Base-by-base conservation (phyloP, 2,888 invertebrate species). In the Chaitophorus viminalis region DNA sequence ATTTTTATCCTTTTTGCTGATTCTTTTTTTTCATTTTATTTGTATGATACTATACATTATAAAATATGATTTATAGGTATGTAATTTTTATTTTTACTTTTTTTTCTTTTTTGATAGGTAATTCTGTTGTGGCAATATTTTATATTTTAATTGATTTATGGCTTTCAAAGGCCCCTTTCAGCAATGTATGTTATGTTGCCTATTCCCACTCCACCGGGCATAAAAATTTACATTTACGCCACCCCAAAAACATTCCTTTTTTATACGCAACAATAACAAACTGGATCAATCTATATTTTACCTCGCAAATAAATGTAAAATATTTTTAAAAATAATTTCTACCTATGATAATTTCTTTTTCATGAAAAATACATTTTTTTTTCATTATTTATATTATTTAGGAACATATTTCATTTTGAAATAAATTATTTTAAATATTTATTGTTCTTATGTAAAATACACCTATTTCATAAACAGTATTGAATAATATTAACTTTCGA, bases 181-280 rank as follows among this genome's bases (percentile, higher is more conserved):
- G 68, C n/a, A n/a, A 52, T 52, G 84, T 29, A 68, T 25, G 76
- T 85, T 85, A 52, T 77, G 84, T 85, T 85, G 84, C 84, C 84
- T 85, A 85, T 85, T 85, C n/a, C n/a, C n/a, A 33, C 1, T 52
- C n/a, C 39, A 14, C 52, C 46, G 33, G 84, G 84, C 68, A 77
- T 33, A 68, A 46, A 77, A 68, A 31, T 31, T 31, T 17, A 46
- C 17, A 46, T 25, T 11, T 5, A n/a, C 31, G 9, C n/a, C 25
- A 83, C 60, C 54, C 54, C 36, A 31, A 52, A 77, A 52, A 17
- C 31, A n/a, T 36, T 29, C 9, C 8, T 81, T 46, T 82, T 33
- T 52, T 52, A 33, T 72, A 72, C 18, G 18, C 9, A 54, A 54
- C n/a, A 72, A 72, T 52, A 54, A 36, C 33, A 72, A n/a, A 54